Evolutionary conservation across 2,888 invertebrate genomes (phyloP), one percentile per base, ranked within the genome.

Genomic region (Epinotia demarniana): DNA sequence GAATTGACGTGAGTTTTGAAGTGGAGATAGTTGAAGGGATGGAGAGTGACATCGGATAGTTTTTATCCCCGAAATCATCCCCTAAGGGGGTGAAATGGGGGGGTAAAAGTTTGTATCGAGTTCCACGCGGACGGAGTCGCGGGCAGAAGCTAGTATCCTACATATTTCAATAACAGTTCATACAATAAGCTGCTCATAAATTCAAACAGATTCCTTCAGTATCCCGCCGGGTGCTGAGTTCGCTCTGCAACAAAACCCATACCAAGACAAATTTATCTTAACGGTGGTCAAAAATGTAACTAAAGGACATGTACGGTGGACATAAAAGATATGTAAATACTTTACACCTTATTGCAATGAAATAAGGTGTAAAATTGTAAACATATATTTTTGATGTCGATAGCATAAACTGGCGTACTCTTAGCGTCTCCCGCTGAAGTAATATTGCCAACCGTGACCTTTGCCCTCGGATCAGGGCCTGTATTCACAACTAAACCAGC

Each of bases 161-260:
- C 69, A 23, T 33, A 57, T 74, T 68, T 74, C 69, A 74, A 74
- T 74, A 69, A 63, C 63, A 64, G 43, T 49, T 66, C 53, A 63
- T 57, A 70, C 69, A 69, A 69, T 63, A 69, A 49, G 69, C 53
- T 72, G 67, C 73, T 74, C 74, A 74, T 74, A 74, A 74, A 74
- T 74, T 74, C 62, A 27, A 58, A 70, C 67, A 61, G 74, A 58
- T 64, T 19, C 63, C 11, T 64, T 63, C 68, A 64, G 70, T 70
- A 74, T 64, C 74, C 58, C 68, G 53, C 43, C 58, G 53, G 33
- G 33, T 69, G 74, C 74, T 70, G 69, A 69, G 49, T 69, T 43
- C 6, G 62, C 68, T 16, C 57, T 19, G 23, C 39, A 67, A 61
- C 23, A 63, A 33, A 70, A 55, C 57, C n/a, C 46, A 60, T 9